These are phyloP conservation scores for Plectrocnemia conspersa DNA, from an alignment of 1,140 invertebrate species.

Conservation along the genomic window DNA sequence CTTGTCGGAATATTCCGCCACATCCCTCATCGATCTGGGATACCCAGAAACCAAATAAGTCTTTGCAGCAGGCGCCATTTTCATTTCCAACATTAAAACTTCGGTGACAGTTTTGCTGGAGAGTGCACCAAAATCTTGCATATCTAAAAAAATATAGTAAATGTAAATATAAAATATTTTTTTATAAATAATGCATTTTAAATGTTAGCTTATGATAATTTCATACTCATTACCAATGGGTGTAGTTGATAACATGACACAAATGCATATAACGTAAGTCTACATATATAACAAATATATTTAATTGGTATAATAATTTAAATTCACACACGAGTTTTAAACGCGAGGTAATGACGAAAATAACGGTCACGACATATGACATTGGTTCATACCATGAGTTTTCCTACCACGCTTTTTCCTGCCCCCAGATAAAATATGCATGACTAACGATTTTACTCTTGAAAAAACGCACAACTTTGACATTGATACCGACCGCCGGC, in stretches of 20 bases:
- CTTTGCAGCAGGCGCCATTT: conserved; percentile 82
- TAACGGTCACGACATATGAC: conserved; percentile 4
- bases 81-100: conserved; percentile 89
- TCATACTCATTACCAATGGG: neutral
- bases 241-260: neutral
- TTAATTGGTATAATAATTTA: neutral
- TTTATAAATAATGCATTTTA: neutral
- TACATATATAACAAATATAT: neutral
- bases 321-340: neutral
- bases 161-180: neutral
- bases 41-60: conserved; percentile 95
- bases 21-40: conserved; percentile 86
- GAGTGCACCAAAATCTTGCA: conserved; percentile 77
- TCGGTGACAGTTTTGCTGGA: conserved; percentile 83
- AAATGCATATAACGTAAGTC: neutral
- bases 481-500: too few species aligned
- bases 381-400: conserved; percentile 1
- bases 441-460: conserved; percentile 22
- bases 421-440: conserved; percentile 22
- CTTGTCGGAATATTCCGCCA: conserved; percentile 86
- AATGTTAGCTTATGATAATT: neutral
- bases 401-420: neutral
- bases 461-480: too few species aligned
- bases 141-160: conserved; percentile 54
- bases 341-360: conserved; percentile 1